Conservation (phyloP, 2,113 vertebrate genomes). For the Varanus salvator region DNA sequence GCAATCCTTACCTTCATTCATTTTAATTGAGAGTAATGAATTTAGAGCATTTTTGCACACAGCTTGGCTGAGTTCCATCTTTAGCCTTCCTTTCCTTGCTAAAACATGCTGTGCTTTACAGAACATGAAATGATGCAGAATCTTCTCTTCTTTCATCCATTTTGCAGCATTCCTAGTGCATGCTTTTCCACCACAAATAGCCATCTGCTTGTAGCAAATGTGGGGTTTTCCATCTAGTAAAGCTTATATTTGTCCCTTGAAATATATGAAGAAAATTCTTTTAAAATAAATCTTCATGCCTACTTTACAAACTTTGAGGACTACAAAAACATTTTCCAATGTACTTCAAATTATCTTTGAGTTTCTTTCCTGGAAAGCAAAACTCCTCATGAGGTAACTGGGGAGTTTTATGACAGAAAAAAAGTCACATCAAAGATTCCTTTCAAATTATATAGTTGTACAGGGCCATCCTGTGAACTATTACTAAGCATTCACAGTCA, state of each 20-base stretch:
- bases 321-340: neutral
- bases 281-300: constrained; percentile 34
- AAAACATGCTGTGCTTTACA: constrained; percentile 59
- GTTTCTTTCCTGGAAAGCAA: neutral
- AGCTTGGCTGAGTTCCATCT: constrained; percentile 66
- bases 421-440: constrained; percentile 1
- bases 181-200: constrained; percentile 43
- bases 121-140: constrained; percentile 57
- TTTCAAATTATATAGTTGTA: constrained; percentile 5
- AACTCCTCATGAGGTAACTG: neutral
- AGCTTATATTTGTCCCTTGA: constrained; percentile 38
- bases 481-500: neutral
- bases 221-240: constrained; percentile 55
- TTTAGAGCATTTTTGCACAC: constrained; percentile 66
- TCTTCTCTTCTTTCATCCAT: neutral
- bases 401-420: neutral
- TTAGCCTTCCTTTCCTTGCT: constrained; percentile 68
- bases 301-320: constrained; percentile 12
- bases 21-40: constrained; percentile 76
- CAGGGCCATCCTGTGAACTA: neutral
- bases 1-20: constrained; percentile 67
- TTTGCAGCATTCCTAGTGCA: constrained; percentile 33
- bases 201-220: constrained; percentile 63
- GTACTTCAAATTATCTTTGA: constrained; percentile 31
- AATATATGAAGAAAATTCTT: constrained; percentile 38